Conservation (phyloP, 2,888 invertebrate species). For the Scrobipalpa atriplicella region DNA sequence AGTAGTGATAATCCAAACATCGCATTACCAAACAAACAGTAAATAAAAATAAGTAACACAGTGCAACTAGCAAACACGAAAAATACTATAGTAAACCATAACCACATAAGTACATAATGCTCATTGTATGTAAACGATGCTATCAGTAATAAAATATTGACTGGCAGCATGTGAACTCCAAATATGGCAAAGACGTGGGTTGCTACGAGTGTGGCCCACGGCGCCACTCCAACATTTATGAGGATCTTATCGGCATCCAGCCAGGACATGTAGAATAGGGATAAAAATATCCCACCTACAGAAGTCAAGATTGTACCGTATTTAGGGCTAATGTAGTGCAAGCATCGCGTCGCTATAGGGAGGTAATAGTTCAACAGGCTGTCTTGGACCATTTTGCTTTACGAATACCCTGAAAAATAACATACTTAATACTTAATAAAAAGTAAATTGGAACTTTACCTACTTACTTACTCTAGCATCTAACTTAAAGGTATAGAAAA, state of each 20-base stretch:
- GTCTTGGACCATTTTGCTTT: neutral
- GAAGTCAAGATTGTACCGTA: constrained; percentile 53
- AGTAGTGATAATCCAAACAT: neutral
- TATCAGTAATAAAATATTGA: constrained; percentile 49
- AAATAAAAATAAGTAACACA: neutral
- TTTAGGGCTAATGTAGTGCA: constrained; percentile 51
- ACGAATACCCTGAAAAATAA: neutral
- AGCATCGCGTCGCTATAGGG: constrained; percentile 47
- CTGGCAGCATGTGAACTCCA: constrained; percentile 48
- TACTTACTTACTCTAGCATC: too few species aligned
- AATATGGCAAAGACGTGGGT: constrained; percentile 48
- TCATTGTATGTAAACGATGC: constrained; percentile 55
- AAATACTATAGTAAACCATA: constrained; percentile 52
- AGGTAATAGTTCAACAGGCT: constrained; percentile 42
- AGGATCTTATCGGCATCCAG: constrained; percentile 42
- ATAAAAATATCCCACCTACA: constrained; percentile 47
- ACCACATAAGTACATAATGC: constrained; percentile 51
- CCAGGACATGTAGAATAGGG: constrained; percentile 44
- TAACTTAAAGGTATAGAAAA: too few species aligned
- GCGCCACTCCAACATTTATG: constrained; percentile 37
- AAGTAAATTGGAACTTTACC: too few species aligned
- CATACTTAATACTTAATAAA: too few species aligned
- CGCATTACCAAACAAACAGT: neutral
- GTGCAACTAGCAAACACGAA: constrained; percentile 39
- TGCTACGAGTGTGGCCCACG: constrained; percentile 37